Base-by-base conservation (phyloP, 2,888 invertebrate species). In the Tachina grossa region DNA sequence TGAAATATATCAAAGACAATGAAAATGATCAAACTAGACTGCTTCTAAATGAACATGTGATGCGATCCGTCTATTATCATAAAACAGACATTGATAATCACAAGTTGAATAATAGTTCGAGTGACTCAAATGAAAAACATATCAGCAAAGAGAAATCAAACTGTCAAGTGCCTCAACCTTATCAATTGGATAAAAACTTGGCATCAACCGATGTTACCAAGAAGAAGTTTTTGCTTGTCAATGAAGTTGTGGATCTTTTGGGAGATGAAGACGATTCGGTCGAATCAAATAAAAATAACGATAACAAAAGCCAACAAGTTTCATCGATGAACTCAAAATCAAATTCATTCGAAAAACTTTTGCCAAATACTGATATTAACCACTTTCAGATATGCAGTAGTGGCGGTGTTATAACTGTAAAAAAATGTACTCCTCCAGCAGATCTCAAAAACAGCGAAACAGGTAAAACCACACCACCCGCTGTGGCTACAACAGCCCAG, bases 61-160 rank as follows among this genome's bases (percentile, higher is more conserved):
- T 87, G 11, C 87, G 89, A 4, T 90, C 91, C 0, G 88, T 91
- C 9, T 89, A 89, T 47, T 91, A 88, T 76, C 92, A 92, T 83
- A 90, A 88, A 80, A 76, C 85, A 51, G 88, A 87, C 39, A 13
- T 31, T 6, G 83, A 81, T 59, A 81, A 68, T 65, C 45, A 39
- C 1, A 79, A 55, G 63, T 66, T 39, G 11, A 51, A 47, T 31
- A 61, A 59, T n/a, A 76, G 19, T 14, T 51, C 22, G 45, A 22
- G 3, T 5, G 53, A 1, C 2, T 16, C 13, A 1, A 80, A 59
- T 10, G 49, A 66, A 55, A 69, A 59, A 9, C 1, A 0, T 4
- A 14, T 65, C 1, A 31, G 6, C 2, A 22, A 9, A 19, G 45
- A 16, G 5, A 71, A 82, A 59, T 9, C 39, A 11, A 65, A 49